phyloP scores from a whole-genome alignment of 2,797 vertebrate species.

The Poecilia picta region DNA sequence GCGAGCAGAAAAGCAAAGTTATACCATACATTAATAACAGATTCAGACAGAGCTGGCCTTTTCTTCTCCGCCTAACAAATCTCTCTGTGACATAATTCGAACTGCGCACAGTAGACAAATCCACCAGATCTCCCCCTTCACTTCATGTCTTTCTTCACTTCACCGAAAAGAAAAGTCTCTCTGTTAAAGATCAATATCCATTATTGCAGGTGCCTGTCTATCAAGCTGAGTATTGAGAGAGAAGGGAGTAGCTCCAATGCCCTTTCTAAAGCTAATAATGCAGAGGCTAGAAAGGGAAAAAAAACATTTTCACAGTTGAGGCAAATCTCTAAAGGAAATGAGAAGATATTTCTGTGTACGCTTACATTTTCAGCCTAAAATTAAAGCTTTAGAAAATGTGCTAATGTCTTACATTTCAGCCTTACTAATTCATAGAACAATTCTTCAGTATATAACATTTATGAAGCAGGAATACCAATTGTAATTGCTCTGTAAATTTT shows the following conservation, averaged over 20 bases:
- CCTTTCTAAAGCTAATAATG: constrained; percentile 57
- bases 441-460: background rate
- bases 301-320: constrained; percentile 47
- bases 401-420: background rate
- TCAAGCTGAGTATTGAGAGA: constrained; percentile 63
- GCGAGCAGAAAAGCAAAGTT: constrained; percentile 37
- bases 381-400: background rate
- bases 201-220: constrained; percentile 72
- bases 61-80: background rate
- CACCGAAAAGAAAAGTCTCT: constrained; percentile 58
- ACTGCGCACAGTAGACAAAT: constrained; percentile 25
- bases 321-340: constrained; percentile 26
- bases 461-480: background rate
- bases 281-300: constrained; percentile 42
- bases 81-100: constrained; percentile 17
- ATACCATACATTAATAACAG: constrained; percentile 27
- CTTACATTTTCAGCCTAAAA: background rate
- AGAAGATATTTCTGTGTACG: constrained; percentile 21
- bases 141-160: constrained; percentile 40
- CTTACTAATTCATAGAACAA: background rate
- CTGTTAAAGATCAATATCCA: constrained; percentile 81
- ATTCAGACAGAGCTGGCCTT: background rate
- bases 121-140: constrained; percentile 21
- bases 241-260: constrained; percentile 66
- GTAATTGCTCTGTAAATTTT: too few relatives aligned